Base-by-base conservation (phyloP, 2,888 invertebrate species). In the Campoplex nolae region DNA sequence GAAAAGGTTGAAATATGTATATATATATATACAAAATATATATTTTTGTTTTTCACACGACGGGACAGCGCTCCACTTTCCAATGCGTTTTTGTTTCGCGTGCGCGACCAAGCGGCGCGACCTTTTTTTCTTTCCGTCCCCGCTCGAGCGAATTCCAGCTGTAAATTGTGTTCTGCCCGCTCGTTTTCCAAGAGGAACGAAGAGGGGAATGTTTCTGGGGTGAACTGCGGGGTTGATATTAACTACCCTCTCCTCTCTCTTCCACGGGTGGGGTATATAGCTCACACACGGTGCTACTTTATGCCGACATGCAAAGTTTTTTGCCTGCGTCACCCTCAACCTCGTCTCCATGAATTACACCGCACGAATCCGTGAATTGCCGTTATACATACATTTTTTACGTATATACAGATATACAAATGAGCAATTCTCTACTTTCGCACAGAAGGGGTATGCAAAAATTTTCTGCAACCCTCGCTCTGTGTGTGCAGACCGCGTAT, bases 241-340 rank as follows among this genome's bases (percentile, higher is more conserved):
- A 86, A 86, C 86, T 86, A 86, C 86, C 84, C 84, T 83, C 58
- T 84, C 80, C 76, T 81, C 35, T 65, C 76, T 81, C 35, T 65
- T 51, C 65, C n/a, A 65, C 48, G 32, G 42, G 38, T 42, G 28
- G 48, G 56, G 45, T 58, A 74, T 85, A 83, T 75, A 79, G 68
- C 67, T 77, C 73, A 54, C 67, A 65, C 86, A 68, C 51, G 71
- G n/a, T 51, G 77, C 76, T 80, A 77, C 80, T 84, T 86, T 80
- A 81, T 81, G 51, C 83, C 86, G 83, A 86, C 83, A 84, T 84
- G 86, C 86, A 84, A 84, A 84, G 80, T 84, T 86, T 86, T 86
- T 83, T 84, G 54, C 83, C 68, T 48, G 32, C 58, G 48, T 68
- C 70, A 51, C 77, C 84, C 86, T 67, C 85, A 56, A 79, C 65